A percentile compares a stretch with the other conserved stretches of the same genome.
Conservation (phyloP, 2,797 vertebrate species). For the Cetoscarus ocellatus region DNA sequence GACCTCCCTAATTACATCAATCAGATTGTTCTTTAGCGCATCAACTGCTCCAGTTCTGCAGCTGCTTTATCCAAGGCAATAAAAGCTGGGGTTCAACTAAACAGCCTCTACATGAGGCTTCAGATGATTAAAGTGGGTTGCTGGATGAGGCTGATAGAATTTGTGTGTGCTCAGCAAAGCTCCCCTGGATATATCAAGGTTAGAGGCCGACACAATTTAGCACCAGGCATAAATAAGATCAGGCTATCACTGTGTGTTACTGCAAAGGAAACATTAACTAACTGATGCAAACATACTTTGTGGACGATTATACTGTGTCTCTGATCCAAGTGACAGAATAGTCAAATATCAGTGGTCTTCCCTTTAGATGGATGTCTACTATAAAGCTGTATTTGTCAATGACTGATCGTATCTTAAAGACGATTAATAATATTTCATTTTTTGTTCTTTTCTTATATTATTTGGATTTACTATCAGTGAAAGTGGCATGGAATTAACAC, state of each 20-base stretch:
- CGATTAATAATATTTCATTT: too few relatives aligned
- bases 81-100: constrained; percentile 17
- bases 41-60: constrained; percentile 21
- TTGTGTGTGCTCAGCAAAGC: constrained; percentile 36
- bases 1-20: constrained; percentile 32
- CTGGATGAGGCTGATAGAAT: constrained; percentile 13
- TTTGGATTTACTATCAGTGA: too few relatives aligned
- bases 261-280: not conserved
- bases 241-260: not conserved
- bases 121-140: constrained; percentile 40
- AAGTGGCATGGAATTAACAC: too few relatives aligned
- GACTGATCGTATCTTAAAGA: too few relatives aligned
- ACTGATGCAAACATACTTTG: too few relatives aligned
- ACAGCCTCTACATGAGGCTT: constrained; percentile 12
- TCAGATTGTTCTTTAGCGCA: constrained; percentile 44
- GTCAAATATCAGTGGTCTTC: too few relatives aligned
- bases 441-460: too few relatives aligned
- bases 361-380: too few relatives aligned
- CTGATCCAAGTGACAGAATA: too few relatives aligned
- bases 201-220: not conserved
- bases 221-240: not conserved
- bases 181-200: constrained; percentile 26
- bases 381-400: too few relatives aligned
- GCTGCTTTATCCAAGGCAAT: constrained; percentile 16
- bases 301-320: not conserved